phyloP scores from a whole-genome alignment of 2,888 invertebrate genomes.

The Leucozona laternaria region DNA sequence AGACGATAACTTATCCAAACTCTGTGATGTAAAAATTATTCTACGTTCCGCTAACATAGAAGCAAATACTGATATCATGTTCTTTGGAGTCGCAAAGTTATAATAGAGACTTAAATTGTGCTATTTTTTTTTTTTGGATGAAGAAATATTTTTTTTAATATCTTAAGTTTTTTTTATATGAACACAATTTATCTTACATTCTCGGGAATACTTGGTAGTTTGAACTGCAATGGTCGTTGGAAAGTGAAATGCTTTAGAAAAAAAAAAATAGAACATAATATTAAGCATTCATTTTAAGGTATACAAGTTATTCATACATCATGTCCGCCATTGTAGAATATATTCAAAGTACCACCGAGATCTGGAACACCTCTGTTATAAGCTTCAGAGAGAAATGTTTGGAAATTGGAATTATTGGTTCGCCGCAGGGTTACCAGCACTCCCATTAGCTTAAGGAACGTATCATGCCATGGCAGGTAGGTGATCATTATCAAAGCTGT shows the following conservation, averaged over 20 bases:
- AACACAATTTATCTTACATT: constrained; percentile 89
- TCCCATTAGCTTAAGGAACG: constrained; percentile 87
- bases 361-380: constrained; percentile 89
- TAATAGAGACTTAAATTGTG: constrained; percentile 98
- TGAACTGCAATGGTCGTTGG: constrained; percentile 91
- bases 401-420: constrained; percentile 80
- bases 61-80: constrained; percentile 98
- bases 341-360: constrained; percentile 87
- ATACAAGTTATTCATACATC: constrained; percentile 84
- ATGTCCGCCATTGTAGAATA: constrained; percentile 86
- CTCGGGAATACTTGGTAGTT: constrained; percentile 97
- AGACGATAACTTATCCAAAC: constrained; percentile 94
- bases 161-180: neutral
- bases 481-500: constrained; percentile 94
- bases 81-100: constrained; percentile 96
- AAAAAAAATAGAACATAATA: constrained; percentile 83
- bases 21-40: constrained; percentile 95
- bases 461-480: constrained; percentile 98
- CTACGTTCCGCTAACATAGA: constrained; percentile 97
- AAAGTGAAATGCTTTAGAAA: constrained; percentile 92
- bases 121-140: constrained; percentile 85
- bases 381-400: constrained; percentile 87
- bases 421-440: constrained; percentile 82
- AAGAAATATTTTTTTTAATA: neutral
- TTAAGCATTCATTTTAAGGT: neutral